Conservation (phyloP, 2,113 vertebrate species). For the Eulemur rufifrons region DNA sequence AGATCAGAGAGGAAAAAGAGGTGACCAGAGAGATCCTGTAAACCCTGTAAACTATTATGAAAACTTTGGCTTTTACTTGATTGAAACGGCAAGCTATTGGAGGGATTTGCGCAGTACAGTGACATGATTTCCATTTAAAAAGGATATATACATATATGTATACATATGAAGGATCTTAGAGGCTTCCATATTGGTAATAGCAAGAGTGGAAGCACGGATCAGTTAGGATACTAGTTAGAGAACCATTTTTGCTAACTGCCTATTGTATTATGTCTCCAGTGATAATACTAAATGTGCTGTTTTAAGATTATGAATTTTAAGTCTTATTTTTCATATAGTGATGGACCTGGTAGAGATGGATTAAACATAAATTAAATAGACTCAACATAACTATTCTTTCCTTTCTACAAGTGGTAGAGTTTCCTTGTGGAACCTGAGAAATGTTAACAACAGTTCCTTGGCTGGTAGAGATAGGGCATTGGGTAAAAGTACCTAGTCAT, state of each 20-base stretch:
- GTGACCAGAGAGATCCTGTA: neutral
- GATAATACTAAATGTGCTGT: neutral
- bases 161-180: neutral
- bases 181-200: neutral
- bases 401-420: neutral
- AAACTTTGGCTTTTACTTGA: neutral
- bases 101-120: neutral
- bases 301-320: neutral
- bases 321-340: neutral
- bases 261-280: neutral
- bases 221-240: neutral
- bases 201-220: neutral
- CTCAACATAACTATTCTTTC: neutral
- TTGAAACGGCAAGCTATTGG: neutral
- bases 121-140: neutral
- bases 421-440: neutral
- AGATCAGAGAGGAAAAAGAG: neutral
- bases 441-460: neutral
- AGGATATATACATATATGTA: too few relatives aligned
- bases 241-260: neutral
- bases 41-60: neutral
- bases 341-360: neutral
- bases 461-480: neutral
- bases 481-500: neutral
- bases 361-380: constrained; percentile 13